Conservation (phyloP, 2,113 vertebrate species). For the cattle (Bos taurus) region DNA sequence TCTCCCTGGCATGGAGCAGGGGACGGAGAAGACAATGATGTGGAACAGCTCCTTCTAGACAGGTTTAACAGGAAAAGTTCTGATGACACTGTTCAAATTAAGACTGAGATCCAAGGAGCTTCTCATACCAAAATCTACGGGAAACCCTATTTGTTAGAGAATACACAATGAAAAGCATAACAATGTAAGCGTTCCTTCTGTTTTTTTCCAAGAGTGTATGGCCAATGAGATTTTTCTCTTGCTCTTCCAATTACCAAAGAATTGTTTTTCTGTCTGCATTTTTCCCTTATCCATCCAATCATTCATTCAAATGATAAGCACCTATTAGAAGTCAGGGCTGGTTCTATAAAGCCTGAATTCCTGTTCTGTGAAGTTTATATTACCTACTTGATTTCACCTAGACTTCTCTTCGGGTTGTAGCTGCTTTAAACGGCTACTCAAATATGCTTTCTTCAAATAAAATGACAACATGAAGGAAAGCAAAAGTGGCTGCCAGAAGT, state of each 20-base stretch:
- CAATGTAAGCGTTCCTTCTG: not conserved
- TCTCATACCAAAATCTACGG: not conserved
- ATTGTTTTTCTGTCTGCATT: not conserved
- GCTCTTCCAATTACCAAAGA: not conserved
- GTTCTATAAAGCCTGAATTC: not conserved
- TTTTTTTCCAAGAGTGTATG: not conserved
- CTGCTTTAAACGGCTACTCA: not conserved
- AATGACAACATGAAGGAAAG: not conserved
- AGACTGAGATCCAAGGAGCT: not conserved
- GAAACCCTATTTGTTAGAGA: not conserved
- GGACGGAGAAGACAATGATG: not conserved
- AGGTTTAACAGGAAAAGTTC: slow-evolving; percentile 37
- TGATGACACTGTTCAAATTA: not conserved
- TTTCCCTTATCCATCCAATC: not conserved
- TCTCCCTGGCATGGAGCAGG: not conserved
- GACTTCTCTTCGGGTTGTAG: not conserved
- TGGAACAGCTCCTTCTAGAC: not conserved
- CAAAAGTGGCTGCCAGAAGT: not conserved
- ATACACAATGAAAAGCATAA: not conserved
- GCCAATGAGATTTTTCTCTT: not conserved
- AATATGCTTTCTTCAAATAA: not conserved
- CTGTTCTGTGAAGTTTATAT: not conserved
- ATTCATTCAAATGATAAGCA: not conserved
- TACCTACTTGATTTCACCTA: not conserved
- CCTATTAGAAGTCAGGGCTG: not conserved